Conservation (phyloP, 2,888 invertebrate genomes). For the Xestoiulus laeticollis region DNA sequence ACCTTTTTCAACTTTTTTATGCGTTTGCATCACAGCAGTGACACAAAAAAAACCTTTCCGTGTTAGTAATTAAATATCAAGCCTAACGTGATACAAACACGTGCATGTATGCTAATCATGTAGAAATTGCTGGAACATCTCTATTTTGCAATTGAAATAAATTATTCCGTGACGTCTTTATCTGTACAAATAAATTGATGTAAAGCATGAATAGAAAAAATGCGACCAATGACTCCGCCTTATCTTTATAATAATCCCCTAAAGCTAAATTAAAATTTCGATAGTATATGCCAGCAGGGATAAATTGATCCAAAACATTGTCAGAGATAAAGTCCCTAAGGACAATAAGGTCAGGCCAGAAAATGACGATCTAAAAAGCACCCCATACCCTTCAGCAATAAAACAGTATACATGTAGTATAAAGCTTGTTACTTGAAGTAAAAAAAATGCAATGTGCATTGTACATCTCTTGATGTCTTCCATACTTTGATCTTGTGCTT, state of each 20-base stretch:
- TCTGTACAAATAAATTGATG: neutral
- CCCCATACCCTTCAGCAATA: neutral
- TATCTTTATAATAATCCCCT: neutral
- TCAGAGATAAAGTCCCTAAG: neutral
- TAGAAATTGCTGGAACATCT: neutral
- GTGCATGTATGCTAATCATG: neutral
- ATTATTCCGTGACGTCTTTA: neutral
- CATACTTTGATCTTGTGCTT: neutral
- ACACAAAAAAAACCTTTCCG: neutral
- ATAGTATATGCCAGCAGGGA: neutral
- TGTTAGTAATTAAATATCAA: neutral
- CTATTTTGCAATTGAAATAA: neutral
- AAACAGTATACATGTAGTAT: neutral
- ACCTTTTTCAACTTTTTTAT: too few relatives aligned
- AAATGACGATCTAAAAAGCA: neutral
- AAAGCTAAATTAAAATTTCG: neutral
- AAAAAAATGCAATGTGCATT: neutral
- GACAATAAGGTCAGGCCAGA: neutral
- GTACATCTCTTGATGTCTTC: neutral
- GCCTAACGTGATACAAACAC: neutral
- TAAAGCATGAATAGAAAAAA: conserved; percentile 7
- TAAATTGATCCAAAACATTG: neutral
- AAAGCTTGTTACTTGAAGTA: neutral
- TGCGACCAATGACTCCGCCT: conserved; percentile 1
- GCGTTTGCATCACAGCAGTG: neutral